Evolutionary conservation across 2,113 vertebrate species (phyloP).

Genomic region (Vulpes ferrilata): DNA sequence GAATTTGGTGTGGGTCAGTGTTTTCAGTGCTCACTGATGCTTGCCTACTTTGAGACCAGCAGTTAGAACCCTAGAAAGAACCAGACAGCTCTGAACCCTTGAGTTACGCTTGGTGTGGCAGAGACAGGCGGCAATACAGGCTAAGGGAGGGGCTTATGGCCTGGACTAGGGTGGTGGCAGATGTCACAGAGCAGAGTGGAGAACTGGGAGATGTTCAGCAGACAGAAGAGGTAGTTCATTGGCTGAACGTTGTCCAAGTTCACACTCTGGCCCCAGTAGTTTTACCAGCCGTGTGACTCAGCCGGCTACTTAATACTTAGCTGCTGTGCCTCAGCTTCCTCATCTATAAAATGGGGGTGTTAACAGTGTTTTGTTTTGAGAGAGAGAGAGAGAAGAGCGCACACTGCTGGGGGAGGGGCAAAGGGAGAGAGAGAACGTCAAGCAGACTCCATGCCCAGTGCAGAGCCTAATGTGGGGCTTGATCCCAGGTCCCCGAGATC

Average conservation of each 20-base stretch:
- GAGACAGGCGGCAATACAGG: not conserved
- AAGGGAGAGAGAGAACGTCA: not conserved
- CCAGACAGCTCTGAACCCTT: not conserved
- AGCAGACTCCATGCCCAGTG: not conserved
- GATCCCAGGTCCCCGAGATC: not conserved
- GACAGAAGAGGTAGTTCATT: not conserved
- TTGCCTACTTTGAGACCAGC: not conserved
- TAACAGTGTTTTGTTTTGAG: not conserved
- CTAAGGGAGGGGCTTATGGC: not conserved
- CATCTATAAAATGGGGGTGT: not conserved
- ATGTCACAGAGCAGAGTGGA: not conserved
- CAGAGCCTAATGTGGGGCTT: not conserved
- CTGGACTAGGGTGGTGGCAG: not conserved
- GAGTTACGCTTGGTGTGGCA: not conserved
- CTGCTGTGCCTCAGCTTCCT: not conserved
- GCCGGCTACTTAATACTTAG: not conserved
- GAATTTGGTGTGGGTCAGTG: not conserved
- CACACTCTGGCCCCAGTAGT: not conserved
- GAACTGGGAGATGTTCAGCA: not conserved
- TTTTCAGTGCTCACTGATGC: not conserved
- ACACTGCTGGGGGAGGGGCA: not conserved
- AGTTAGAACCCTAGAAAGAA: slow-evolving; percentile 16
- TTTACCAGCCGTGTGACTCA: not conserved
- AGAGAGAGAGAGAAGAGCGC: not conserved
- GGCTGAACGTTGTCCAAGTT: not conserved